Percentiles rank a stretch among this genome's conserved stretches.
Conservation (phyloP, 2,113 vertebrate species). For the Hyla sarda region DNA sequence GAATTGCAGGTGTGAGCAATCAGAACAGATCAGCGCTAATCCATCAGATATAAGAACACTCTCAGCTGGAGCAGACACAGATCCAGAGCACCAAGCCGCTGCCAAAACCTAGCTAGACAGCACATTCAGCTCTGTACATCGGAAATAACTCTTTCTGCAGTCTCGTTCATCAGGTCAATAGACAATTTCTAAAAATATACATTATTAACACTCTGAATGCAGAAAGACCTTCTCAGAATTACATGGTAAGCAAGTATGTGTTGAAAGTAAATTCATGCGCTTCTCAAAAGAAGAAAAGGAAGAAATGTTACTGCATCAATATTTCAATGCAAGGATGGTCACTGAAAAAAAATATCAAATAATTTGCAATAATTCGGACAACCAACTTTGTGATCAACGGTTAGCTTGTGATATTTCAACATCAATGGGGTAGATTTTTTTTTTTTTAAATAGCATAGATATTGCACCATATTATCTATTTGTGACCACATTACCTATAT, state of each 20-base stretch:
- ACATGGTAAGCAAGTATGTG: neutral
- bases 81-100: conserved; percentile 66
- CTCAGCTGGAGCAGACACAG: conserved; percentile 63
- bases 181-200: conserved; percentile 33
- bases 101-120: conserved; percentile 59
- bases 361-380: no score
- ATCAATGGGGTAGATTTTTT: no score
- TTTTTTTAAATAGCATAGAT: no score
- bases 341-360: neutral
- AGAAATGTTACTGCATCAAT: neutral
- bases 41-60: conserved; percentile 74
- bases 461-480: no score
- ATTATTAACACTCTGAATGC: neutral
- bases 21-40: conserved; percentile 85
- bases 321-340: neutral
- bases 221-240: neutral
- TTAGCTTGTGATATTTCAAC: no score
- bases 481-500: no score
- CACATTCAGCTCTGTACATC: conserved; percentile 20
- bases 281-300: neutral
- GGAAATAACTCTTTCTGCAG: conserved; percentile 15
- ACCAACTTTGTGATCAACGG: no score
- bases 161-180: conserved; percentile 10
- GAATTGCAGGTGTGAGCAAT: conserved; percentile 90
- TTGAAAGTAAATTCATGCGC: neutral